Evolutionary conservation across 2,113 vertebrate genomes (phyloP).

Genomic region (Lepisosteus oculatus): DNA sequence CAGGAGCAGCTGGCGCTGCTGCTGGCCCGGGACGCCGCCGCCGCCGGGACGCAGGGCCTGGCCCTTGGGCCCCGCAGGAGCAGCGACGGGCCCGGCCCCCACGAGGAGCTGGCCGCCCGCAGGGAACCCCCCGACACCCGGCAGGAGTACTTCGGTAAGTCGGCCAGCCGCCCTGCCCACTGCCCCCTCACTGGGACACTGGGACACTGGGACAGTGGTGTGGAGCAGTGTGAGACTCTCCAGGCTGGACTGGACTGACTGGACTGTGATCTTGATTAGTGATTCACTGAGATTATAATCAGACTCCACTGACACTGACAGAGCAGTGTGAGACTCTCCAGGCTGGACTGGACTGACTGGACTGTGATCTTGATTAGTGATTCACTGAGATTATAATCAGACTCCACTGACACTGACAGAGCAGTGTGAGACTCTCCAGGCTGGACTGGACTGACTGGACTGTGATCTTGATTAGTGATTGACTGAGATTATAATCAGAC

Average conservation of each 20-base stretch:
- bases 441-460: no score
- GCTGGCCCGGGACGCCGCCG: conserved; percentile 56
- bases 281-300: background rate
- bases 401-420: no score
- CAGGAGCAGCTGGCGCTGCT: conserved; percentile 75
- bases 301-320: background rate
- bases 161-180: conserved; percentile 43
- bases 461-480: no score
- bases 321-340: no score
- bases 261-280: no score
- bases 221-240: background rate
- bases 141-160: conserved; percentile 36
- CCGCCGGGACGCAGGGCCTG: conserved; percentile 26
- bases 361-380: no score
- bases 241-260: no score
- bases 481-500: no score
- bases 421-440: no score
- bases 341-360: no score
- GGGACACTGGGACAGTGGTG: conserved; percentile 24
- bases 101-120: conserved; percentile 47
- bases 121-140: conserved; percentile 32
- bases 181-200: conserved; percentile 36
- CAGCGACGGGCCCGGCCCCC: conserved; percentile 46
- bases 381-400: no score
- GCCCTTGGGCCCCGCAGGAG: conserved; percentile 42